These are phyloP conservation scores for Danio tinwini DNA, from an alignment of 2,797 vertebrate species.

Conservation along the genomic window DNA sequence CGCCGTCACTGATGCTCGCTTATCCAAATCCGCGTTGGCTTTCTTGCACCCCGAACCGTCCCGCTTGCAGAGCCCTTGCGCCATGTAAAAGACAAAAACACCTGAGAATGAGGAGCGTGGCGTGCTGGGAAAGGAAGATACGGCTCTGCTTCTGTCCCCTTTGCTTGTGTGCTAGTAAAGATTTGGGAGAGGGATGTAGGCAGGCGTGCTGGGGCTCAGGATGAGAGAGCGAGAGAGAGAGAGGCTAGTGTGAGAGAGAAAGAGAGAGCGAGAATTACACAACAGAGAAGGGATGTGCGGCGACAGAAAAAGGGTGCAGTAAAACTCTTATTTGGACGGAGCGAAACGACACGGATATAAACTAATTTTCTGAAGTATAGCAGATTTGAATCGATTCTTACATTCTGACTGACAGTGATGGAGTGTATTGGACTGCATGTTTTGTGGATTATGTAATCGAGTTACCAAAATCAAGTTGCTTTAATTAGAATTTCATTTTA, in stretches of 20 bases:
- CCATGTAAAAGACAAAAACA: conserved; percentile 74
- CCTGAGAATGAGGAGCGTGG: conserved; percentile 52
- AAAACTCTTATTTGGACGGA: conserved; percentile 39
- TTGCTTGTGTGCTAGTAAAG: conserved; percentile 66
- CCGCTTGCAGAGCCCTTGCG: conserved; percentile 75
- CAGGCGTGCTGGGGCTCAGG: conserved; percentile 40
- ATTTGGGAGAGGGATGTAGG: conserved; percentile 50
- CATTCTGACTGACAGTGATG: not conserved
- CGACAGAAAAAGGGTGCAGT: conserved; percentile 44
- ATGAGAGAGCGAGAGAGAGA: conserved; percentile 60
- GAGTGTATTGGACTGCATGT: not conserved
- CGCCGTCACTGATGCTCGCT: conserved; percentile 61
- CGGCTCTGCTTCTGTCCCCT: conserved; percentile 60
- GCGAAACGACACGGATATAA: conserved; percentile 40
- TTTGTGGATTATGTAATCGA: conserved; percentile 26
- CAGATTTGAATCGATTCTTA: not conserved
- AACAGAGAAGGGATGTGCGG: conserved; percentile 64
- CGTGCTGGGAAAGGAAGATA: conserved; percentile 52
- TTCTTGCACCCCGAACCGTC: conserved; percentile 71
- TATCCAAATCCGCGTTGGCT: conserved; percentile 74
- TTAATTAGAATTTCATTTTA: not conserved
- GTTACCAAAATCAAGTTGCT: not conserved
- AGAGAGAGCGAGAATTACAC: conserved; percentile 50
- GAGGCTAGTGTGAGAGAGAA: too few relatives aligned
- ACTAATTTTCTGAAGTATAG: not conserved